Evolutionary conservation across 2,113 vertebrate genomes (phyloP).

Genomic region (Herpailurus yagouaroundi): DNA sequence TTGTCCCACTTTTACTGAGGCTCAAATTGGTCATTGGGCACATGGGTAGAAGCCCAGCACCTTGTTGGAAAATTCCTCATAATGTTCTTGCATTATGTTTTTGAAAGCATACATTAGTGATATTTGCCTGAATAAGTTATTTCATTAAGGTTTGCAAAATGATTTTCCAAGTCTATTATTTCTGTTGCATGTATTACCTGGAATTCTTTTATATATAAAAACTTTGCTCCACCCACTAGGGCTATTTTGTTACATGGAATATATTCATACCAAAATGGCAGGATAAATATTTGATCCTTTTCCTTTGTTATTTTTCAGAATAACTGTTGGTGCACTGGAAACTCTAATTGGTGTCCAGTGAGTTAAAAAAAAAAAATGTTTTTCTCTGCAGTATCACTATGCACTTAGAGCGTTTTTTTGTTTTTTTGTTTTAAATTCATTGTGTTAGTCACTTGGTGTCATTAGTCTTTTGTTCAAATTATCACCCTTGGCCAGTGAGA

Average conservation of each 20-base stretch:
- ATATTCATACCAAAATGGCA: neutral
- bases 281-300: neutral
- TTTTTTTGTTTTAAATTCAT: neutral
- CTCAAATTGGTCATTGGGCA: neutral
- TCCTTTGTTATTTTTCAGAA: neutral
- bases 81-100: neutral
- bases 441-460: neutral
- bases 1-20: neutral
- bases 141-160: neutral
- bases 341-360: neutral
- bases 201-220: neutral
- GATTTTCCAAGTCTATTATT: neutral
- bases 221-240: neutral
- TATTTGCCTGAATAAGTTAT: neutral
- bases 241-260: neutral
- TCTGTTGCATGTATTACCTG: neutral
- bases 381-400: neutral
- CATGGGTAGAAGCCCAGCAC: neutral
- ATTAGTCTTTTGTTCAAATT: neutral
- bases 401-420: neutral
- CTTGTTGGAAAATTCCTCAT: neutral
- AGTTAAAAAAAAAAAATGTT: neutral
- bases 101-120: neutral
- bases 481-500: neutral
- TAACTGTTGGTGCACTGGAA: neutral